These are phyloP conservation scores for Celastrina argiolus DNA, from an alignment of 2,888 invertebrate species.

Conservation along the genomic window DNA sequence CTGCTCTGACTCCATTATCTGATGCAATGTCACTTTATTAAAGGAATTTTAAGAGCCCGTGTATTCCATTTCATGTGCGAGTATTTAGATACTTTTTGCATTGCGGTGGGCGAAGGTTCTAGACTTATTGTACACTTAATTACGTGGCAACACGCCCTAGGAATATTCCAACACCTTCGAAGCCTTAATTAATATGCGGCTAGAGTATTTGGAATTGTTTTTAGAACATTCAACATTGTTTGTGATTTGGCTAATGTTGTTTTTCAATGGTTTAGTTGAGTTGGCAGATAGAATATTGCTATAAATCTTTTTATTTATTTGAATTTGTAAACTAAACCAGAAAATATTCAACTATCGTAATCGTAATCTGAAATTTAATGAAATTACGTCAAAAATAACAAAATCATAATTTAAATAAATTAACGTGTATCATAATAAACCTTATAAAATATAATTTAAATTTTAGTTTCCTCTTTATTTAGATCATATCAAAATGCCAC, in stretches of 20 bases:
- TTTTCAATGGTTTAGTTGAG: too few species aligned
- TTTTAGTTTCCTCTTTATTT: not conserved
- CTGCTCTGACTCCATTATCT: not conserved
- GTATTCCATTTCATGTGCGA: conserved; percentile 10
- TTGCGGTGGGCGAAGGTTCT: conserved; percentile 5
- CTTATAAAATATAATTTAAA: not conserved
- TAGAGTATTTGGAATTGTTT: not conserved
- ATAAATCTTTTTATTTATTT: too few species aligned
- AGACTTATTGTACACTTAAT: conserved; percentile 7
- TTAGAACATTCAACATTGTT: not conserved
- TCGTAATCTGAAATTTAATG: too few species aligned
- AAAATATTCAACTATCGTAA: too few species aligned
- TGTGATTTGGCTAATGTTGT: not conserved
- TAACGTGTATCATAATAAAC: not conserved
- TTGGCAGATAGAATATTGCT: too few species aligned
- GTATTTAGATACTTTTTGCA: conserved; percentile 6
- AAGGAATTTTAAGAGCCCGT: not conserved
- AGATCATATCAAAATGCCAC: not conserved
- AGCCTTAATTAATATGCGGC: not conserved
- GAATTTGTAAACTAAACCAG: too few species aligned
- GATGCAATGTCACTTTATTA: not conserved
- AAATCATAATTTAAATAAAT: not conserved
- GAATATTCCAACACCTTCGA: conserved; percentile 1
- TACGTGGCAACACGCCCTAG: not conserved
- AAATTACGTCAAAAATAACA: too few species aligned